Base-by-base conservation (phyloP, 35 echinoderm and acorn worm genomes). In the Acanthaster planci region DNA sequence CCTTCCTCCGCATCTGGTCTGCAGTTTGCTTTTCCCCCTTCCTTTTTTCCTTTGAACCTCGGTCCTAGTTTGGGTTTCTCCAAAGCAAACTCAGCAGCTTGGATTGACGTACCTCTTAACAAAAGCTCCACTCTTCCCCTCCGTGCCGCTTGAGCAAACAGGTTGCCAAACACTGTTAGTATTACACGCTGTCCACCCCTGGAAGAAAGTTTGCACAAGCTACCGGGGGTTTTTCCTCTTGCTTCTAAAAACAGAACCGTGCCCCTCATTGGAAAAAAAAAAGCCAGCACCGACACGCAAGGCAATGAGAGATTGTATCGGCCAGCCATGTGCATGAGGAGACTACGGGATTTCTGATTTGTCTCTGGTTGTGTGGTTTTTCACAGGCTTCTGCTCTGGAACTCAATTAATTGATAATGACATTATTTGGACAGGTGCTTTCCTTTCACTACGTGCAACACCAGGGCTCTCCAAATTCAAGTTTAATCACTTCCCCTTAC, bases 371-470 rank as follows among this genome's bases (percentile, higher is more conserved):
- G 12, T 47, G 42, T 47, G 42, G 42, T 47, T 47, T 47, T 47
- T 47, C 42, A 12, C 42, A 47, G 12, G 42, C 42, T 12, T 47
- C 42, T 47, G 42, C 4, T 47, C 12, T 12, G 34, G 30, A 72
- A 29, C 26, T 72, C 64, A 26, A 16, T 34, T 72, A 72, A 72
- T 72, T 72, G 64, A 72, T 72, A 72, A 72, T 72, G 64, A 31
- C 64, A 72, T 72, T 72, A 72, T 72, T 72, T 72, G 64, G 14
- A 72, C 64, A 72, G 64, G 64, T 72, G 64, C 21, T 72, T 31
- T 26, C 19, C 34, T 34, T 72, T 14, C 5, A 16, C 26, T 21
- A 72, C 64, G 42, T 47, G 42, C 4, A 47, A 47, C 42, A 12
- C 64, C 64, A 72, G 29, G 64, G 12, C 4, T 72, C 34, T 72